Base-by-base conservation (phyloP, 2,888 invertebrate genomes). In the Synergus itoensis region DNA sequence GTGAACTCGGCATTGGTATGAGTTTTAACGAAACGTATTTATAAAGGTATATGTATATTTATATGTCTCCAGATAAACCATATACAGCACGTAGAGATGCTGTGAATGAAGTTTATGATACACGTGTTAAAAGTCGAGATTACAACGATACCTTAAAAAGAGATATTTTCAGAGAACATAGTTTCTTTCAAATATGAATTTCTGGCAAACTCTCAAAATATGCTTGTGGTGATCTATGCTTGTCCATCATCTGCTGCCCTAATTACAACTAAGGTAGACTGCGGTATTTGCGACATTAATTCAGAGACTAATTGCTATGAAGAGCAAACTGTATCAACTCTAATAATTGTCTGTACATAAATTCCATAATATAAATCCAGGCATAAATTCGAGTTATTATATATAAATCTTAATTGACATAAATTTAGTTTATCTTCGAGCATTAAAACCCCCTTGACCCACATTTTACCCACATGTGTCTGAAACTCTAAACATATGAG, bases 161-260 rank as follows among this genome's bases (percentile, higher is more conserved):
- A 7, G 28, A 69, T 69, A 48, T 45, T 67, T 67, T 67, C 43
- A 67, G 67, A 45, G 67, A 21, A 69, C 28, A 53, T 36, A 28
- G 48, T 69, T 48, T 36, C 48, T 69, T 69, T 36, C 69, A 48
- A 69, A 69, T 48, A 12, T 16, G 69, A 28, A 28, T 53, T 69
- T 69, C 48, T 69, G 69, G 69, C 69, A 69, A 28, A 9, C 28
- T 69, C 48, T 69, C 69, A 69, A 69, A 48, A 69, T 53, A 69
- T 69, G 48, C 48, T 69, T 16, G 48, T 69, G 36, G 7, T 69
- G 69, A 69, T 69, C 69, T 28, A 48, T 16, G 69, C 48, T 28
- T 48, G 48, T 69, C 69, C 69, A 48, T 69, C 69, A 69, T 36
- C 21, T 48, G 69, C 14, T 69, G 69, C 16, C 69, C 69, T 69